Evolutionary conservation across 2,113 vertebrate species (phyloP), one percentile per base, ranked within the genome.

Genomic region (Alligator mississippiensis): DNA sequence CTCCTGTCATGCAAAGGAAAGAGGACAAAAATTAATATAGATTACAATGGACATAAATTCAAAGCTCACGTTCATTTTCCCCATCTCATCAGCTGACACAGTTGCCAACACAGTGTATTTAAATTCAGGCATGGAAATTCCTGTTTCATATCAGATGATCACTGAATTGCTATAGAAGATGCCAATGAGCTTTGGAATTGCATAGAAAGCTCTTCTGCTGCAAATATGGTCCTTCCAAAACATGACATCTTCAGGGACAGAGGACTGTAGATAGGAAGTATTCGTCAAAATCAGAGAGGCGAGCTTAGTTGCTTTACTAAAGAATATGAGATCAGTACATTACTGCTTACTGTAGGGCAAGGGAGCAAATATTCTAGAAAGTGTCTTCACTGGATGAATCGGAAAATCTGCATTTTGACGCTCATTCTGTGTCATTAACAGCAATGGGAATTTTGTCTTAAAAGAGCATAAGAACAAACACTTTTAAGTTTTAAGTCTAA

Each of bases 391-490:
- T 7, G n/a, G 13, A 55, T 72, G 38, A 47, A 47, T 80, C 9
- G 77, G 27, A 77, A 38, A 22, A 25, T 24, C 6, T 34, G 19
- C 54, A 13, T 68, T 61, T 63, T 24, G 3, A 14, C 62, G 3
- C 88, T 74, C 81, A 81, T 76, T 47, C 6, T 27, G 4, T 27
- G 16, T 24, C 55, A 75, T 63, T 63, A 80, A 47, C 38, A 62
- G n/a, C n/a, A 5, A 0, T 4, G 22, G 11, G 15, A 66, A 19
- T 0, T 80, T 83, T 28, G 4, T 58, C 58, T 30, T 68, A 22
- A 28, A 78, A 21, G 30, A 15, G 18, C 6, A 18, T 27, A 55
- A 38, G 18, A 76, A 54, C 63, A 76, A 64, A 68, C 28, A 18
- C 3, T 11, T 10, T 19, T 12, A 17, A 62, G 80, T 83, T 75